phyloP scores from a whole-genome alignment of 2,113 vertebrate genomes.

The Dendropsophus ebraccatus region DNA sequence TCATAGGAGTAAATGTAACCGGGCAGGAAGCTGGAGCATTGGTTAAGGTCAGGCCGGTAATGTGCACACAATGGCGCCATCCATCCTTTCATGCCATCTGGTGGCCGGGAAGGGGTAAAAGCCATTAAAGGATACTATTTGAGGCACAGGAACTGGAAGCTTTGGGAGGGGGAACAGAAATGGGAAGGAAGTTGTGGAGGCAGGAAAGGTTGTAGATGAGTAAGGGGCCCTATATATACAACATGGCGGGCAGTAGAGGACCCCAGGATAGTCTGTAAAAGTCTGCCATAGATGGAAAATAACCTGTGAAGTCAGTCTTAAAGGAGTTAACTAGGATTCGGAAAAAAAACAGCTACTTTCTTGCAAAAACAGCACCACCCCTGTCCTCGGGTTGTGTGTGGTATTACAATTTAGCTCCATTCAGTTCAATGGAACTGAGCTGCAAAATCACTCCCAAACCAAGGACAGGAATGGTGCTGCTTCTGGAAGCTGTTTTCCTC shows the following conservation, averaged over 20 bases:
- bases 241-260: not conserved
- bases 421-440: too few relatives aligned
- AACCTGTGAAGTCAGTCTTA: not conserved
- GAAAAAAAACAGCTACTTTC: too few relatives aligned
- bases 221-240: not conserved
- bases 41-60: not conserved
- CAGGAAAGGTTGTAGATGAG: conserved; percentile 37
- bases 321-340: too few relatives aligned
- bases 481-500: too few relatives aligned
- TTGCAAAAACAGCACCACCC: too few relatives aligned
- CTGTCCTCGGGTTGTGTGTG: too few relatives aligned
- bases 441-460: too few relatives aligned
- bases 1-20: not conserved
- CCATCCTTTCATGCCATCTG: not conserved
- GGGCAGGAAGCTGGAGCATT: not conserved
- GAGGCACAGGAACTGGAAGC: conserved; percentile 15
- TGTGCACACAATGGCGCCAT: not conserved
- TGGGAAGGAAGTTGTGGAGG: conserved; percentile 29
- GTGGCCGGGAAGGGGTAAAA: not conserved
- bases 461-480: too few relatives aligned
- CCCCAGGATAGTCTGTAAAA: not conserved
- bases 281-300: not conserved
- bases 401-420: too few relatives aligned
- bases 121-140: not conserved
- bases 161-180: conserved; percentile 11